phyloP scores from a whole-genome alignment of 2,888 invertebrate species.

The Blastobasis adustella region DNA sequence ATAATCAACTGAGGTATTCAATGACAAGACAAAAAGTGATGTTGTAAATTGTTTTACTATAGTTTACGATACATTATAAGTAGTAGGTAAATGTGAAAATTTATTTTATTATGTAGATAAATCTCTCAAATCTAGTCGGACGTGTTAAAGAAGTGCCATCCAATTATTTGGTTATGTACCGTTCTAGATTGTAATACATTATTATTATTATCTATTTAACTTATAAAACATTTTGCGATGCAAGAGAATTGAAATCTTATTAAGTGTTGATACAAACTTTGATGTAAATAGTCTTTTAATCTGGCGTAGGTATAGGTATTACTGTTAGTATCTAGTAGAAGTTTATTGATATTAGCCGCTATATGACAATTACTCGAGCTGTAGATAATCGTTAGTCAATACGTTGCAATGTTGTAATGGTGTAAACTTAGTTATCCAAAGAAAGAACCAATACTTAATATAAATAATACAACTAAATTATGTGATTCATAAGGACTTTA shows the following conservation, averaged over 20 bases:
- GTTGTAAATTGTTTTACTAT: slow-evolving; percentile 46
- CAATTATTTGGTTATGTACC: slow-evolving; percentile 49
- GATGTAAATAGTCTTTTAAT: slow-evolving; percentile 34
- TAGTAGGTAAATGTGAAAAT: slow-evolving; percentile 18
- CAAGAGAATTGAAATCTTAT: slow-evolving; percentile 72
- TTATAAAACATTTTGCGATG: slow-evolving; percentile 60
- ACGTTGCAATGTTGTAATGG: slow-evolving; percentile 22
- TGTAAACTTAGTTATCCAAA: slow-evolving; percentile 33
- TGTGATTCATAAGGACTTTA: background rate
- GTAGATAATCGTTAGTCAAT: slow-evolving; percentile 8
- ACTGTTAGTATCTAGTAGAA: slow-evolving; percentile 8
- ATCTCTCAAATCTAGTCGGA: slow-evolving; percentile 22
- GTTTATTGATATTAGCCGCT: background rate
- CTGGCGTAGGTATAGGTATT: slow-evolving; percentile 4
- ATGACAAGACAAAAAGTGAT: slow-evolving; percentile 63
- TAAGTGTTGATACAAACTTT: slow-evolving; percentile 49
- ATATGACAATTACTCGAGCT: slow-evolving; percentile 3
- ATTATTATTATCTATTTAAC: slow-evolving; percentile 26
- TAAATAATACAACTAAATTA: slow-evolving; percentile 20
- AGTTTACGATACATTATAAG: slow-evolving; percentile 31
- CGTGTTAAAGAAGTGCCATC: slow-evolving; percentile 61
- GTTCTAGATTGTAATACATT: slow-evolving; percentile 51
- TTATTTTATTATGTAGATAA: slow-evolving; percentile 3
- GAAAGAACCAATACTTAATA: slow-evolving; percentile 52
- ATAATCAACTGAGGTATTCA: background rate